Base-by-base conservation (phyloP, 2,113 vertebrate species). In the Muntiacus muntjak region DNA sequence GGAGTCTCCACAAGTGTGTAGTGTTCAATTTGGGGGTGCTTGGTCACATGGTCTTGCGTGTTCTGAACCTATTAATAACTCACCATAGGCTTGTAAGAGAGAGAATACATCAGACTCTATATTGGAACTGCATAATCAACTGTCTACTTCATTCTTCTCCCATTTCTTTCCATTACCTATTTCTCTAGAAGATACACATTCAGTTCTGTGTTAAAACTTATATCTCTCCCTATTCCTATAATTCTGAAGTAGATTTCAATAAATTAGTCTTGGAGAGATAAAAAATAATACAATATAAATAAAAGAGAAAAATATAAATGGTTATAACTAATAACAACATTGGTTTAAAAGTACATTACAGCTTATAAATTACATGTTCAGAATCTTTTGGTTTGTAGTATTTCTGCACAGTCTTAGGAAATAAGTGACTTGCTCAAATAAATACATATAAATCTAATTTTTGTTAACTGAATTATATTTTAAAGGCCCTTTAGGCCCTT, bases 11-110 rank as follows among this genome's bases (percentile, higher is more conserved):
- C 62, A 91, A 94, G 47, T 82, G 81, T 21, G 45, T 52, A 40
- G 74, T 74, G 55, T 93, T 93, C 90, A 97, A n/a, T 74, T 85
- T 96, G 40, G n/a, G 84, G 62, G 92, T 85, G 55, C 50, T 55
- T 88, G 85, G 64, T 96, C 94, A 96, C 88, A 78, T 74, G 54
- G 76, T 95, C 81, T 95, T 76, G 95, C 1, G 0, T 96, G 79
- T 71, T 96, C 87, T 50, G 85, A 92, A 57, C 82, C 94, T 98
- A 96, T 96, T 92, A 97, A 97, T 97, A 97, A 82, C 94, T 97
- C 94, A 96, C 64, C 85, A 40, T 94, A 94, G 90, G 28, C 64
- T 96, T 89, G 81, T 92, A 76, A 96, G 87, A 92, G 92, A 96
- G 81, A 89, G 94, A 88, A 96, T 36, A 81, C 16, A 64, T 93